Evolutionary conservation across 1,140 invertebrate genomes (phyloP), one percentile per base, ranked within the genome.

Genomic region (Drosophila punjabiensis): DNA sequence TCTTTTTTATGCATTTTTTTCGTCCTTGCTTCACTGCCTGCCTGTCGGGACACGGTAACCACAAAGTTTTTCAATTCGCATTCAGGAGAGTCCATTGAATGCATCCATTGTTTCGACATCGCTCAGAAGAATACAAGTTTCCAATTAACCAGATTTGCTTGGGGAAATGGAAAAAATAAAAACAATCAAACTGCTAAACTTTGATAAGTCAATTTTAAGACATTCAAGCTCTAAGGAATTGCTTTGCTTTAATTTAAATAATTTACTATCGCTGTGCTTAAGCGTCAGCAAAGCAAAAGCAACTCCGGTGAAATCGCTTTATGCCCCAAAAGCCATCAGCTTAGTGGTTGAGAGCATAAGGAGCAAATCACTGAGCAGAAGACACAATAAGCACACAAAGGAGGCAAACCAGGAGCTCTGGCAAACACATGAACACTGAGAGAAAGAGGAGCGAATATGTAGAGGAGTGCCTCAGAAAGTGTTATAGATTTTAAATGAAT

Each of bases 51-150:
- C 39, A 16, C 37, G 45, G 10, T 24, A 28, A n/a, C 53, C 48
- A 37, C 6, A 61, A 83, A 81, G 53, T 88, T 87, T 81, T 87
- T 70, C 73, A 69, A 82, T 88, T 85, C 16, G n/a, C 5, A 50
- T 37, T 16, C 32, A 45, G 33, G 24, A 4, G 6, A 30, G 33
- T 73, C 43, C 64, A 39, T 28, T 55, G 28, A 62, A 39, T 78
- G 41, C 47, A 20, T 20, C 30, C 30, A 43, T 76, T 76, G 70
- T 75, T 65, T 58, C n/a, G 30, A 24, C n/a, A 8, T 28, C 13
- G 13, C 2, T 28, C n/a, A 18, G 37, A 24, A 50, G 30, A 16
- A 50, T 28, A 52, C 24, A 32, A 14, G 9, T 47, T 77, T 77
- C 35, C 39, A 45, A 77, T 77, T 55, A 76, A 77, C 18, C n/a